Evolutionary conservation across 2,113 vertebrate genomes (phyloP).

Genomic region (Dolichallabes microphthalmus): DNA sequence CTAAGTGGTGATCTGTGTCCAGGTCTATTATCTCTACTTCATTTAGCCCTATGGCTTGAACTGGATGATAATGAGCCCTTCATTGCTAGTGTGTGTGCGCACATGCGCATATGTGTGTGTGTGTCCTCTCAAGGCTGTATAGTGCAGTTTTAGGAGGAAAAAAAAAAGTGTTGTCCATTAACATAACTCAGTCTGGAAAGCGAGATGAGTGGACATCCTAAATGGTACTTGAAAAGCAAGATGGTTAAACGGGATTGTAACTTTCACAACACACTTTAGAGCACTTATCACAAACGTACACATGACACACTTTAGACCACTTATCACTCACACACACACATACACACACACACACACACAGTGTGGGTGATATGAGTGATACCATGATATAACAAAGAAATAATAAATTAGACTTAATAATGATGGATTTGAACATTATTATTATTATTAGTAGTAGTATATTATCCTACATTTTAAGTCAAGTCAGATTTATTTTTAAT

Average conservation of each 20-base stretch:
- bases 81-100: background rate
- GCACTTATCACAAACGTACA: conserved; percentile 9
- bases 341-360: background rate
- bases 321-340: background rate
- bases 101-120: no score
- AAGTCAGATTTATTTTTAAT: no score
- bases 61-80: conserved; percentile 25
- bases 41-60: conserved; percentile 28
- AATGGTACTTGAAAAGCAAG: conserved; percentile 44
- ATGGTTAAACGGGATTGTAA: conserved; percentile 18
- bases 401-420: background rate
- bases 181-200: conserved; percentile 38
- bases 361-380: background rate
- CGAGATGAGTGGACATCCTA: conserved; percentile 45
- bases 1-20: conserved; percentile 26
- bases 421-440: background rate
- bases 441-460: background rate
- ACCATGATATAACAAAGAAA: background rate
- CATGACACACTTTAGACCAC: background rate
- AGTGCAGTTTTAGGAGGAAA: conserved; percentile 35
- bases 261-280: conserved; percentile 46
- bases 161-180: conserved; percentile 53
- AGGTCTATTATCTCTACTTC: conserved; percentile 35
- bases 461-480: no score
- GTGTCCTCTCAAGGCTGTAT: conserved; percentile 2